phyloP scores from a whole-genome alignment of 1,140 invertebrate genomes.

The Cyclina sinensis region DNA sequence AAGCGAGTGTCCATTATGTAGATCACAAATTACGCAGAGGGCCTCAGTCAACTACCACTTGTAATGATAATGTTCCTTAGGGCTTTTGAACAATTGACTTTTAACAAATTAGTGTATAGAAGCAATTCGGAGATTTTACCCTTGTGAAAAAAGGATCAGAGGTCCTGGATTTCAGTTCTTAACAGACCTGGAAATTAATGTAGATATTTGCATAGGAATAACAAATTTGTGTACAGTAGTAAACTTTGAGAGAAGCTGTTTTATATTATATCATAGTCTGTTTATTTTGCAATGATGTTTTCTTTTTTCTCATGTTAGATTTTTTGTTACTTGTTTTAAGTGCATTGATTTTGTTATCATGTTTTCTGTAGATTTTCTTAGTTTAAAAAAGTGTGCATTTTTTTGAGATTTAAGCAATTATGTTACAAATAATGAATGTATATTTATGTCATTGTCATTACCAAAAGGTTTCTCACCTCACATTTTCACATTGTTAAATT shows the following conservation, averaged over 20 bases:
- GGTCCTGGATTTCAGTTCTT: background rate
- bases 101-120: constrained; percentile 51
- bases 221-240: constrained; percentile 33
- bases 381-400: background rate
- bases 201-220: constrained; percentile 40
- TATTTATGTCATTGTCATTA: no score
- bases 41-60: constrained; percentile 53
- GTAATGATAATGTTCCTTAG: constrained; percentile 64
- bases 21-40: constrained; percentile 45
- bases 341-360: constrained; percentile 1
- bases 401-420: background rate
- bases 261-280: constrained; percentile 2
- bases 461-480: no score
- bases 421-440: no score
- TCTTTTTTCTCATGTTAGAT: constrained; percentile 27
- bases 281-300: background rate
- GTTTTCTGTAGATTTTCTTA: background rate
- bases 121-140: background rate
- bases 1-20: constrained; percentile 55
- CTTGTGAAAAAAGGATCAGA: constrained; percentile 28
- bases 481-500: no score
- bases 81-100: constrained; percentile 63
- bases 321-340: constrained; percentile 28
- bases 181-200: background rate
- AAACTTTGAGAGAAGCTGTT: constrained; percentile 15